phyloP scores from a whole-genome alignment of 2,797 vertebrate genomes.

The Leucoraja ocellata region DNA sequence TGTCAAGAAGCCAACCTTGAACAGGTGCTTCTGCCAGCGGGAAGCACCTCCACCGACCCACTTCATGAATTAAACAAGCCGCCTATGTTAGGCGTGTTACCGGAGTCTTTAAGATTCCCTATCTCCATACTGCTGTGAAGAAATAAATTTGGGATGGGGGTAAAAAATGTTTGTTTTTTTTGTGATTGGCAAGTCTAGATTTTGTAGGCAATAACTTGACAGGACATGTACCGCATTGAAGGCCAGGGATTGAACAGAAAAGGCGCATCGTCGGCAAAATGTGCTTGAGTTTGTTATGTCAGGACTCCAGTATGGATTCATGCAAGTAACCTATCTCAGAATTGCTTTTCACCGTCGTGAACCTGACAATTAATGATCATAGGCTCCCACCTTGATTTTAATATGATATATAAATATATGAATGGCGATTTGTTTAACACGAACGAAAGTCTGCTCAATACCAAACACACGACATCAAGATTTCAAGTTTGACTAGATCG shows the following conservation, averaged over 20 bases:
- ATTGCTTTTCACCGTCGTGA: neutral
- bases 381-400: neutral
- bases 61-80: neutral
- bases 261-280: neutral
- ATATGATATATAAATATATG: neutral
- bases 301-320: neutral
- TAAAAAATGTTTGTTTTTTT: too few relatives aligned
- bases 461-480: too few relatives aligned
- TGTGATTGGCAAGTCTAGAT: neutral
- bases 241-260: neutral
- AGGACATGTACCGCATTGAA: neutral
- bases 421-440: neutral
- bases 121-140: neutral
- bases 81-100: neutral
- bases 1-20: neutral
- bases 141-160: neutral
- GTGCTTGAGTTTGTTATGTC: neutral
- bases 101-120: neutral
- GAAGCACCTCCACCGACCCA: neutral
- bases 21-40: neutral
- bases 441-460: neutral
- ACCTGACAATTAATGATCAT: neutral
- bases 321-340: neutral
- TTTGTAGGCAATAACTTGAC: neutral
- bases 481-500: neutral